These are phyloP conservation scores for Epiperipatus broadwayi DNA, from an alignment of 2,888 invertebrate genomes.

Conservation along the genomic window DNA sequence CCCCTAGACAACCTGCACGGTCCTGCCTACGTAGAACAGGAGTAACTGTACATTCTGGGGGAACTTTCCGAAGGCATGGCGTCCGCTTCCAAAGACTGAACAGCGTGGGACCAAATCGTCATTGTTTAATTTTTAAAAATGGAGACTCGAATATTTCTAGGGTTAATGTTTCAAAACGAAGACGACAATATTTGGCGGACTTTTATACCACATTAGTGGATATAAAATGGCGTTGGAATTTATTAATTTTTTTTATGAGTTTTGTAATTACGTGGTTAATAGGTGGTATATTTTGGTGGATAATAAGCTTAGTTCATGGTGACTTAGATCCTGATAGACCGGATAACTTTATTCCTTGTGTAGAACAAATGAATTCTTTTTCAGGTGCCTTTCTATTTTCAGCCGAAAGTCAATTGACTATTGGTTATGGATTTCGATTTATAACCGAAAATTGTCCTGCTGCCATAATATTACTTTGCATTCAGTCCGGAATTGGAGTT, in stretches of 20 bases:
- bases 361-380: constrained; percentile 64
- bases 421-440: constrained; percentile 65
- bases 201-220: constrained; percentile 86
- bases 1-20: too few relatives aligned
- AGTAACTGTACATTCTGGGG: too few relatives aligned
- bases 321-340: constrained; percentile 57
- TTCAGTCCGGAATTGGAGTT: constrained; percentile 77
- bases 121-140: too few relatives aligned
- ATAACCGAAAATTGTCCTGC: constrained; percentile 82
- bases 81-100: too few relatives aligned
- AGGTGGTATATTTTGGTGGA: constrained; percentile 86
- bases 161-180: constrained; percentile 78
- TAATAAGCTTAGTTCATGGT: constrained; percentile 77
- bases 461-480: constrained; percentile 73
- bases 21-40: too few relatives aligned
- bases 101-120: too few relatives aligned
- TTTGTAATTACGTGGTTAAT: constrained; percentile 80
- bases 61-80: too few relatives aligned
- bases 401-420: constrained; percentile 90
- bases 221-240: constrained; percentile 69
- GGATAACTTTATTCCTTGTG: constrained; percentile 61
- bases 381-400: constrained; percentile 86
- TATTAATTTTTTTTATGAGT: constrained; percentile 67
- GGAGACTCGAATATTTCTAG: constrained; percentile 95
- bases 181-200: constrained; percentile 79